A percentile compares a stretch with the other conserved stretches of the same genome.
These are phyloP conservation scores for Lapara coniferarum DNA, from an alignment of 2,888 invertebrate species.

Conservation along the genomic window DNA sequence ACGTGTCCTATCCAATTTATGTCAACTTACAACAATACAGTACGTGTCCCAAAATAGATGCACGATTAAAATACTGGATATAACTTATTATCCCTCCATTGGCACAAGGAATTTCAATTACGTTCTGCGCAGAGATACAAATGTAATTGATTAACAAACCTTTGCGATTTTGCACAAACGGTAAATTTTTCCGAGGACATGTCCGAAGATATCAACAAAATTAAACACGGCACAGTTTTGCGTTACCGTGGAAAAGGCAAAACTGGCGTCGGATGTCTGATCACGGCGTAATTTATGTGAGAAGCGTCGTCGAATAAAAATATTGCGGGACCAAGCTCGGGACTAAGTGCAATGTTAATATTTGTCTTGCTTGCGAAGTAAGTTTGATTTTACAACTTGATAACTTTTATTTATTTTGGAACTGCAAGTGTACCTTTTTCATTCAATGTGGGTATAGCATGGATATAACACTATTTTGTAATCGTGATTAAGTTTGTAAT, in stretches of 20 bases:
- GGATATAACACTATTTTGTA: too few relatives aligned
- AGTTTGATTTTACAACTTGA: slow-evolving; percentile 7
- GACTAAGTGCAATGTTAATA: slow-evolving; percentile 42
- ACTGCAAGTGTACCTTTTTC: neutral
- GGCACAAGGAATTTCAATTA: slow-evolving; percentile 1
- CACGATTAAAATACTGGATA: neutral
- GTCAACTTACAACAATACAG: too few relatives aligned
- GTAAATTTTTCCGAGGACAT: slow-evolving; percentile 35
- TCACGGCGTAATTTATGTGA: slow-evolving; percentile 51
- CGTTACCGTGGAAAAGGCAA: slow-evolving; percentile 38
- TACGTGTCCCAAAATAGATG: neutral
- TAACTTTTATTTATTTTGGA: neutral
- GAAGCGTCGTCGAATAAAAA: slow-evolving; percentile 48
- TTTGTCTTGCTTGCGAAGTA: slow-evolving; percentile 40
- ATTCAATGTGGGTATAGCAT: neutral
- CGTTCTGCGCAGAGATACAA: slow-evolving; percentile 1
- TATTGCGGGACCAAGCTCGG: slow-evolving; percentile 40
- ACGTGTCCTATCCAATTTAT: too few relatives aligned
- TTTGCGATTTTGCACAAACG: slow-evolving; percentile 16
- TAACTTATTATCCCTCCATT: neutral
- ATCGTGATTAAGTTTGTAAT: too few relatives aligned
- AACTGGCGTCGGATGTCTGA: slow-evolving; percentile 36
- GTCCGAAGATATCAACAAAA: slow-evolving; percentile 40
- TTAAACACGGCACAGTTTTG: slow-evolving; percentile 44
- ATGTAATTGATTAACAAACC: slow-evolving; percentile 27